A percentile compares a stretch with the other conserved stretches of the same genome.
Evolutionary conservation across 2,113 vertebrate species (phyloP).

Genomic region (Oreochromis tanganicae): DNA sequence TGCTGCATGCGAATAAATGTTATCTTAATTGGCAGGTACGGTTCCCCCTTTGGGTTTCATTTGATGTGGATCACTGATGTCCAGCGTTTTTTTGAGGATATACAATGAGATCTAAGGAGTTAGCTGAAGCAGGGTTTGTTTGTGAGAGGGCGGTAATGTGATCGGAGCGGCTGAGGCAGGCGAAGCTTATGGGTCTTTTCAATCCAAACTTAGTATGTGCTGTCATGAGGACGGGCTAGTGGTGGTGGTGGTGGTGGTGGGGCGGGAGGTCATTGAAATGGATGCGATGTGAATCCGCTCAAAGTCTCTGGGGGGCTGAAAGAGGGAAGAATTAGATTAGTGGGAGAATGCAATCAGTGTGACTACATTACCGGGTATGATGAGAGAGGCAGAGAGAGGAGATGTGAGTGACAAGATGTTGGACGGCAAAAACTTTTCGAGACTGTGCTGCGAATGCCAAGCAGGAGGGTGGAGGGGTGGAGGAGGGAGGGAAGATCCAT

Average conservation of each 20-base stretch:
- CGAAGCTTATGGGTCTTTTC: slow-evolving; percentile 42
- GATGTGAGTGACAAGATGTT: slow-evolving; percentile 53
- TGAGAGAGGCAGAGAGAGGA: slow-evolving; percentile 28
- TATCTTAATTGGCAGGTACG: slow-evolving; percentile 48
- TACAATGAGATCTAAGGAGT: slow-evolving; percentile 46
- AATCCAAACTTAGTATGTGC: slow-evolving; percentile 51
- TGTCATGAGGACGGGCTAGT: slow-evolving; percentile 25
- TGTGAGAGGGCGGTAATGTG: slow-evolving; percentile 48
- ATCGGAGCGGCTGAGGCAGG: slow-evolving; percentile 39
- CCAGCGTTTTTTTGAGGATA: not conserved
- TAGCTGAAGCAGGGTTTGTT: slow-evolving; percentile 18
- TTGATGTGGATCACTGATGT: slow-evolving; percentile 34
- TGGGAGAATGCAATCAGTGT: slow-evolving; percentile 61
- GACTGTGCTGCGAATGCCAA: slow-evolving; percentile 2
- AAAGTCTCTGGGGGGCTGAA: slow-evolving; percentile 41
- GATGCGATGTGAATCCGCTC: slow-evolving; percentile 55
- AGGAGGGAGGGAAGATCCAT: not conserved
- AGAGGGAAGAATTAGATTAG: slow-evolving; percentile 67
- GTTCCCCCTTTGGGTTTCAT: slow-evolving; percentile 17
- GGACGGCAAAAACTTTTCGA: slow-evolving; percentile 44
- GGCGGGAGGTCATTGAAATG: slow-evolving; percentile 22
- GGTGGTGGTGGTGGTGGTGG: not conserved
- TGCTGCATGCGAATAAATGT: slow-evolving; percentile 23
- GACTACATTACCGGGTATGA: slow-evolving; percentile 60
- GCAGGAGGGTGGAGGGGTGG: not conserved